These are phyloP conservation scores for Anthoscopus minutus DNA, from an alignment of 2,113 vertebrate genomes.

Conservation along the genomic window DNA sequence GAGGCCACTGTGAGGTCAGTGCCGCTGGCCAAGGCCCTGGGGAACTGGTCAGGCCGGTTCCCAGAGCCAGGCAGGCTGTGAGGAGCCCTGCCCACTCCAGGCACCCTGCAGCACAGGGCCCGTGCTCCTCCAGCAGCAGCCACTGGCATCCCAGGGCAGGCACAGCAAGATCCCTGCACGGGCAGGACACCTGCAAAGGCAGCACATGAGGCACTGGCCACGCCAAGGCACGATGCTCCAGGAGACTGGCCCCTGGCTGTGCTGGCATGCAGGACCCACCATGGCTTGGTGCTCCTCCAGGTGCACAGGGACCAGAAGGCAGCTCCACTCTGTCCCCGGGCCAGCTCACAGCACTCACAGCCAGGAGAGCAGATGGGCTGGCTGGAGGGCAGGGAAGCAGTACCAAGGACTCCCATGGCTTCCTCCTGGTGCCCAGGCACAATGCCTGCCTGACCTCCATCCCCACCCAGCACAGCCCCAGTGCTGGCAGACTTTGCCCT, in stretches of 20 bases:
- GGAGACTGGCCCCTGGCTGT: not conserved
- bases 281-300: fast-evolving
- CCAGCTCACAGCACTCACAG: not conserved
- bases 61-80: not conserved
- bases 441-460: not conserved
- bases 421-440: not conserved
- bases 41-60: slow-evolving; percentile 40
- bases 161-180: not conserved
- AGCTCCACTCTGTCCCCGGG: not conserved
- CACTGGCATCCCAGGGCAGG: not conserved
- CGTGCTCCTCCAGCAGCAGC: fast-evolving
- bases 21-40: not conserved
- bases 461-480: fast-evolving
- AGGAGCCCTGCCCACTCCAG: not conserved
- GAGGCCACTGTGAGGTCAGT: not conserved
- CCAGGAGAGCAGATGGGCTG: not conserved
- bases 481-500: not conserved
- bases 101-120: not conserved
- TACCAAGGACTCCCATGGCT: not conserved
- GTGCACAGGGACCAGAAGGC: not conserved
- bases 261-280: not conserved
- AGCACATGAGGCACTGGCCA: fast-evolving
- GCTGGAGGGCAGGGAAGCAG: not conserved
- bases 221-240: not conserved
- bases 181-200: not conserved